Conservation (phyloP, 2,888 invertebrate genomes). For the Aricia artaxerxes region DNA sequence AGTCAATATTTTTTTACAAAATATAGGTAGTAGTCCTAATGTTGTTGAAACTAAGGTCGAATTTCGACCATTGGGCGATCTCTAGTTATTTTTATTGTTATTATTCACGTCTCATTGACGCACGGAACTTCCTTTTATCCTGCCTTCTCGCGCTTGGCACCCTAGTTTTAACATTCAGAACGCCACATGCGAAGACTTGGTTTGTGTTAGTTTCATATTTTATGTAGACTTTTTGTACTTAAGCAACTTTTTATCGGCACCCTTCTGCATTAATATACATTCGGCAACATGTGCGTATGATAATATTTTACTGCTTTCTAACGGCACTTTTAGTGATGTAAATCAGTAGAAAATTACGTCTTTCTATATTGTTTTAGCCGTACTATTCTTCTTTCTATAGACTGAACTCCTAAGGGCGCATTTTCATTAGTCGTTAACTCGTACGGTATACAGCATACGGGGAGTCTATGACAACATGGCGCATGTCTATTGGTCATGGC, state of each 20-base stretch:
- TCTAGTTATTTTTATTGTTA: too few species aligned
- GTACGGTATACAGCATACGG: too few species aligned
- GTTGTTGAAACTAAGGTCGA: too few species aligned
- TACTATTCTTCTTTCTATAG: background rate
- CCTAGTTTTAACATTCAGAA: constrained; percentile 51
- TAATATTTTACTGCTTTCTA: constrained; percentile 11
- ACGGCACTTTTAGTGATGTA: background rate
- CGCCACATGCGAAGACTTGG: constrained; percentile 42
- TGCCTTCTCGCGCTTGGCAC: background rate
- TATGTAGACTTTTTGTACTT: constrained; percentile 26
- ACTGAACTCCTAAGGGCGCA: too few species aligned
- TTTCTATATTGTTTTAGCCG: background rate
- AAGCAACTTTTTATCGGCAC: constrained; percentile 18
- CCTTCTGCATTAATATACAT: constrained; percentile 17
- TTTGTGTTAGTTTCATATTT: constrained; percentile 21
- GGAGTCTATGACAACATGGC: too few species aligned
- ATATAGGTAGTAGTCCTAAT: too few species aligned
- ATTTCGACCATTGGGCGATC: too few species aligned
- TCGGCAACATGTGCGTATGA: constrained; percentile 4
- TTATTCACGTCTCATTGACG: background rate
- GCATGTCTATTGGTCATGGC: too few species aligned
- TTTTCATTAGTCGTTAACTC: too few species aligned
- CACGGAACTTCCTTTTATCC: background rate
- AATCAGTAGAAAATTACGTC: background rate
- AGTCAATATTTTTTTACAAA: too few species aligned